Evolutionary conservation across 2,888 invertebrate genomes (phyloP).

Genomic region (Coenonympha arcania): DNA sequence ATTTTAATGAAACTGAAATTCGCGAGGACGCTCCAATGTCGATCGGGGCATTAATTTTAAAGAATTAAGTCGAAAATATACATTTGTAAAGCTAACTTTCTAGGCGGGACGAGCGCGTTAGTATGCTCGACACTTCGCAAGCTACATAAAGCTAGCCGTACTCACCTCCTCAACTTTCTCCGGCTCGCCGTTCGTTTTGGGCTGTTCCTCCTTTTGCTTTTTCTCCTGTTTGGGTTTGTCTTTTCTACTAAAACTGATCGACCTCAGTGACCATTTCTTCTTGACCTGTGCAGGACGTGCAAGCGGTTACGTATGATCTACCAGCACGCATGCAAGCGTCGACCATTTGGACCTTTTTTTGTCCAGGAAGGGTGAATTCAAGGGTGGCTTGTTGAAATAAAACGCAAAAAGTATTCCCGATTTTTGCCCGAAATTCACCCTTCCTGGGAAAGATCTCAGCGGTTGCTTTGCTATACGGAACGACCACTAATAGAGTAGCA

Average conservation of each 20-base stretch:
- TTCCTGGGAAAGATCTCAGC: not conserved
- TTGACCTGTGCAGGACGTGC: constrained; percentile 69
- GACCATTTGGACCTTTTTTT: constrained; percentile 1
- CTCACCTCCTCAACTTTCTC: constrained; percentile 79
- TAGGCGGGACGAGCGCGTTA: constrained; percentile 6
- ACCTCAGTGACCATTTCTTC: constrained; percentile 93
- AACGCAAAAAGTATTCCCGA: too few species aligned
- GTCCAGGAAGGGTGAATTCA: too few species aligned
- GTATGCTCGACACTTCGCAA: not conserved
- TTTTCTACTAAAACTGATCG: constrained; percentile 89
- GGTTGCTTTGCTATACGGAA: constrained; percentile 7
- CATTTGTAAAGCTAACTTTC: constrained; percentile 4
- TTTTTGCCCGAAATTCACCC: not conserved
- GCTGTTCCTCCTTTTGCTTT: constrained; percentile 73
- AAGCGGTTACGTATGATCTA: constrained; percentile 10
- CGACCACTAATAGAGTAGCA: constrained; percentile 1
- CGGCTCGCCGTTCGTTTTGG: constrained; percentile 74
- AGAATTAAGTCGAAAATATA: not conserved
- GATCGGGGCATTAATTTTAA: too few species aligned
- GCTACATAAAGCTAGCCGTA: constrained; percentile 21
- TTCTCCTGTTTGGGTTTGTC: constrained; percentile 89
- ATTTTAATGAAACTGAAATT: too few species aligned
- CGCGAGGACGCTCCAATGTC: not conserved
- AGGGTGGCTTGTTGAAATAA: too few species aligned
- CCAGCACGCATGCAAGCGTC: constrained; percentile 10